Base-by-base conservation (phyloP, 1,140 invertebrate genomes). In the Cyclina sinensis region DNA sequence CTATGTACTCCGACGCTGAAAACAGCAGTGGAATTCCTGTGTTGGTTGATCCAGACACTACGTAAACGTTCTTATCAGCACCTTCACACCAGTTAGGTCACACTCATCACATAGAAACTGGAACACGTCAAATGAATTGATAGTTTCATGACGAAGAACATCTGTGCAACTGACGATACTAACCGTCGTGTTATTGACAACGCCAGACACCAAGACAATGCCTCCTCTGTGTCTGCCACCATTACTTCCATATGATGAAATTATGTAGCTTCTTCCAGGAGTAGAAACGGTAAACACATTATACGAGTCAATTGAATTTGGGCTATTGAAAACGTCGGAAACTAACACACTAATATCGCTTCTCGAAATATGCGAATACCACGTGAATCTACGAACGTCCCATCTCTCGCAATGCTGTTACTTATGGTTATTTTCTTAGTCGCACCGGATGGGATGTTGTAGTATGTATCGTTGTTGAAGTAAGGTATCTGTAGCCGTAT, bases 401-500 rank as follows among this genome's bases (percentile, higher is more conserved):
- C n/a, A 11, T 78, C 74, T 35, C 27, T 46, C 32, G 54, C 48
- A 35, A 78, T 78, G 0, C 16, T 27, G 0, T 46, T 1, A 48
- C 54, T 46, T 18, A 78, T 48, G 0, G 1, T 2, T 4, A 78
- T 51, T 16, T 46, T 78, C 54, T 35, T 78, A 7, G 21, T 78
- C 11, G 30, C 12, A 16, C 48, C 48, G 11, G 0, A 27, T 21
- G n/a, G 14, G 11, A 78, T 27, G 16, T 16, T 78, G 24, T 16
- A 35, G 14, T 48, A 7, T 12, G 74, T 78, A 35, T 51, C n/a
- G 2, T 14, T 48, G 35, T 54, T 51, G 5, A 51, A 21, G 27
- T 78, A 78, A 4, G 74, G 74, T 35, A 78, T 78, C 37, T 78
- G 43, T 18, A 78, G 2, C 1, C n/a, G 46, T 11, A 78, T 30